Percentiles rank a stretch among this genome's conserved stretches.
These are phyloP conservation scores for Sarcophaga variegata DNA, from an alignment of 2,888 invertebrate genomes.

Conservation along the genomic window DNA sequence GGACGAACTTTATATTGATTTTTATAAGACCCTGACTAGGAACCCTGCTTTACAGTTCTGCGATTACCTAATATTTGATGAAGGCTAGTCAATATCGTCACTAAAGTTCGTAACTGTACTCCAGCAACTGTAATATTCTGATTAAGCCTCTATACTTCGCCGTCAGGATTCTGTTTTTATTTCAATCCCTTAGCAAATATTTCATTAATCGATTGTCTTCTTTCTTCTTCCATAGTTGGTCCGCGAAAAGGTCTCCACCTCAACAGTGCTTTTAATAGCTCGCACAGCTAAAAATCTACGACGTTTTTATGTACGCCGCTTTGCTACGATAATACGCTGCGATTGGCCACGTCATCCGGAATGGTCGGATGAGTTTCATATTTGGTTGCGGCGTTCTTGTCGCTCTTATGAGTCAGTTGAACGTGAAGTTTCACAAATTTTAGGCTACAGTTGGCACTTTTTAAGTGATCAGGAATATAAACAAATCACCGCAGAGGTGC, in stretches of 20 bases:
- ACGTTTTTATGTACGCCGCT: constrained; percentile 86
- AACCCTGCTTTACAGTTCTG: too few relatives aligned
- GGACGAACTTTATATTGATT: too few relatives aligned
- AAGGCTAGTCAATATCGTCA: too few relatives aligned
- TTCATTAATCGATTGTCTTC: not conserved
- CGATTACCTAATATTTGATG: too few relatives aligned
- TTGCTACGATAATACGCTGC: constrained; percentile 87
- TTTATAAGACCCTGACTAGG: too few relatives aligned
- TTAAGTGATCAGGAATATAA: constrained; percentile 86
- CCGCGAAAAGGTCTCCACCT: constrained; percentile 89
- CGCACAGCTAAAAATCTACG: constrained; percentile 85
- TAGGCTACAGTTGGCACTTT: constrained; percentile 87
- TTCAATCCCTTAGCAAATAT: too few relatives aligned
- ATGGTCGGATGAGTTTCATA: constrained; percentile 86
- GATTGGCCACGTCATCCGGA: constrained; percentile 87
- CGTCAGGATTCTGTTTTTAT: too few relatives aligned
- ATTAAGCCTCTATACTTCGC: not conserved
- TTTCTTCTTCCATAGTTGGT: constrained; percentile 83
- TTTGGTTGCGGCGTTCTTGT: constrained; percentile 86
- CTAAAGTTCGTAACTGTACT: not conserved
- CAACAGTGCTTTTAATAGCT: constrained; percentile 88
- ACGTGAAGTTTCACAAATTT: constrained; percentile 86
- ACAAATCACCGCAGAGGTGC: constrained; percentile 81
- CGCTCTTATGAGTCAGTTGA: constrained; percentile 86
- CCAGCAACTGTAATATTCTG: not conserved